These are phyloP conservation scores for Drosophila multiciliata DNA, from an alignment of 2,888 invertebrate genomes.

Conservation along the genomic window DNA sequence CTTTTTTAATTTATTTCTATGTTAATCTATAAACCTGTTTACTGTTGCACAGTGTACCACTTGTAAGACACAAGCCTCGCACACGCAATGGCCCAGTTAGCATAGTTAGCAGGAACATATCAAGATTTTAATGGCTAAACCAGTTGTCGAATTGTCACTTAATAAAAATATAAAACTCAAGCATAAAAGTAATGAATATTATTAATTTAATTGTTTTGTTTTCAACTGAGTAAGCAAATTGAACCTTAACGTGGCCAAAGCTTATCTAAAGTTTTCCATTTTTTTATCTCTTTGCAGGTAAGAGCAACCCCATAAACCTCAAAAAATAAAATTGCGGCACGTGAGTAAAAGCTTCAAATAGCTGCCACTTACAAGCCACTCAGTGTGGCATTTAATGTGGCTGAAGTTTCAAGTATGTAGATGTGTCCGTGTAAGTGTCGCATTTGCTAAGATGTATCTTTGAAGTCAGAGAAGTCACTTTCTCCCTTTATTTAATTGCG, in stretches of 20 bases:
- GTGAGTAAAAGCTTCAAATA: slow-evolving; percentile 74
- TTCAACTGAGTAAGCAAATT: slow-evolving; percentile 46
- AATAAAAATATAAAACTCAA: slow-evolving; percentile 55
- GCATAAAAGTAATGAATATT: slow-evolving; percentile 38
- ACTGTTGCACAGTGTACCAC: slow-evolving; percentile 25
- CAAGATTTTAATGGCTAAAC: slow-evolving; percentile 16
- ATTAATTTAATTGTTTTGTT: slow-evolving; percentile 56
- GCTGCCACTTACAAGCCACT: slow-evolving; percentile 27
- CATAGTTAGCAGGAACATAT: slow-evolving; percentile 9
- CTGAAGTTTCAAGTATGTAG: slow-evolving; percentile 1
- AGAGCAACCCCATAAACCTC: slow-evolving; percentile 64
- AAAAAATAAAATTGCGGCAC: slow-evolving; percentile 63
- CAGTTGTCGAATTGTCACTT: slow-evolving; percentile 63
- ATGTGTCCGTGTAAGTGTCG: slow-evolving; percentile 2
- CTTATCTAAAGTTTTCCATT: slow-evolving; percentile 60
- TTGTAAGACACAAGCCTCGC: slow-evolving; percentile 1
- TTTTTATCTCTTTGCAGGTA: slow-evolving; percentile 65
- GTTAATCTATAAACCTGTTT: slow-evolving; percentile 20
- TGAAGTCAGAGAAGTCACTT: slow-evolving; percentile 55
- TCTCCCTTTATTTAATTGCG: slow-evolving; percentile 74
- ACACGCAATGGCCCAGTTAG: slow-evolving; percentile 27
- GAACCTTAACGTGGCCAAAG: slow-evolving; percentile 51
- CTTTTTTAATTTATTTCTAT: not conserved
- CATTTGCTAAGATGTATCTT: slow-evolving; percentile 48
- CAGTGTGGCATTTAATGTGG: slow-evolving; percentile 20